Conservation (phyloP, 2,888 invertebrate genomes). For the Drosophila kambysellisi region DNA sequence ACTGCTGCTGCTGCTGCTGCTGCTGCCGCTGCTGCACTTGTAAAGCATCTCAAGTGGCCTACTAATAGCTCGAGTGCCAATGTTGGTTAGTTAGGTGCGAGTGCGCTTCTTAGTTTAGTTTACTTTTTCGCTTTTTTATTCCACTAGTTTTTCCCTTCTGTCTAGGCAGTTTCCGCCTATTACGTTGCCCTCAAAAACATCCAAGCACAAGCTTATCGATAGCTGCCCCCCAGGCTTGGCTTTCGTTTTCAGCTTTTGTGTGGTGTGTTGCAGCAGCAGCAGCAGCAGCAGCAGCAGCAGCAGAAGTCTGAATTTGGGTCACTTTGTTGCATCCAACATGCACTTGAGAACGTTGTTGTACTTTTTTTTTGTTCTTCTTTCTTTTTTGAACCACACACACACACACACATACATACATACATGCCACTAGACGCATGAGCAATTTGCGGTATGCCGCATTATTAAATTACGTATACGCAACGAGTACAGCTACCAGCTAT, state of each 20-base stretch:
- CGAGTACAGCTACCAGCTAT: constrained; percentile 32
- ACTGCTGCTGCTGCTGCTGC: constrained; percentile 19
- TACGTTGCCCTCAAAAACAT: constrained; percentile 46
- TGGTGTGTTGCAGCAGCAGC: constrained; percentile 6
- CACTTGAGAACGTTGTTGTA: constrained; percentile 25
- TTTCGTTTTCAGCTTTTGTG: constrained; percentile 57
- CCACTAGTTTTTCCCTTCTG: constrained; percentile 9
- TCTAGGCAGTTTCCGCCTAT: constrained; percentile 51
- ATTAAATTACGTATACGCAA: constrained; percentile 56
- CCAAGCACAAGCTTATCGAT: constrained; percentile 47
- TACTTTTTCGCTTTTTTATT: not conserved
- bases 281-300: constrained; percentile 18
- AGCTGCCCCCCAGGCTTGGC: constrained; percentile 29
- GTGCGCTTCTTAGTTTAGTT: constrained; percentile 11
- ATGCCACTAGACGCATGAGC: constrained; percentile 39
- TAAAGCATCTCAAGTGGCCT: constrained; percentile 72
- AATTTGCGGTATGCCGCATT: constrained; percentile 32
- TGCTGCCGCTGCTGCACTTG: constrained; percentile 66
- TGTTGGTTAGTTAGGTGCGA: constrained; percentile 42
- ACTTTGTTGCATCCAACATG: constrained; percentile 29
- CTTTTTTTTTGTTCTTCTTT: not conserved
- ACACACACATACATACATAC: not conserved
- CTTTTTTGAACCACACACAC: not conserved
- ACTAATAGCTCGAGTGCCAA: constrained; percentile 73
- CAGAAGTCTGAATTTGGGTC: constrained; percentile 56